Conservation (phyloP, 1,140 invertebrate species). For the Sminthurinus signatus region DNA sequence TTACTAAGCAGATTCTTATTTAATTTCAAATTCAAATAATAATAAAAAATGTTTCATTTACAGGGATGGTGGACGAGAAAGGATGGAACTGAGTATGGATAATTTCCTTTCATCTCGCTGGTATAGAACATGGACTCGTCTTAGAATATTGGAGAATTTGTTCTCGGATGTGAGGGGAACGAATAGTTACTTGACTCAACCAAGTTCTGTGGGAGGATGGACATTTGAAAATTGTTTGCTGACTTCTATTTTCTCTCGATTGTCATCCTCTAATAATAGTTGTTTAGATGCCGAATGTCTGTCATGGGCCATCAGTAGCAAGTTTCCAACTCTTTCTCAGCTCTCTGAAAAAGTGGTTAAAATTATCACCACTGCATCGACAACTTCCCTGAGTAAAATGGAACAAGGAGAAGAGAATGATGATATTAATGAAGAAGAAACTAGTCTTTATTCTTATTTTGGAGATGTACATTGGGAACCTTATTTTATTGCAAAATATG, state of each 20-base stretch:
- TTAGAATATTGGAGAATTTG: not conserved
- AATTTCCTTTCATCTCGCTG: not conserved
- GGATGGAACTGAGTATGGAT: not conserved
- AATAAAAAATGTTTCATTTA: too few species aligned
- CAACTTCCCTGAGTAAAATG: not conserved
- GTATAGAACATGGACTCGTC: not conserved
- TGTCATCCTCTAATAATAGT: too few species aligned
- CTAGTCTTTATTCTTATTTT: not conserved
- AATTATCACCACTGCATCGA: not conserved
- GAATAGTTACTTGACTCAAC: too few species aligned
- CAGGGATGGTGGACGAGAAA: too few species aligned
- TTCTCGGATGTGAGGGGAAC: not conserved
- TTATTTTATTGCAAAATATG: constrained; percentile 8
- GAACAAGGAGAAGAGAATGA: not conserved
- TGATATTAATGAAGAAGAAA: not conserved
- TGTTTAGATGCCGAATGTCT: not conserved
- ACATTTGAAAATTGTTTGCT: constrained; percentile 3
- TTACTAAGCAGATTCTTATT: too few species aligned
- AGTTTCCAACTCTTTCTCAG: not conserved
- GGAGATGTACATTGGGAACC: constrained; percentile 20
- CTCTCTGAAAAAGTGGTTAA: not conserved
- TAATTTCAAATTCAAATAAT: too few species aligned
- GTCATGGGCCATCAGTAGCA: not conserved
- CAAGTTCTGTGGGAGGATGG: not conserved
- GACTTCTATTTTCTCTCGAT: constrained; percentile 7